Base-by-base conservation (phyloP, 2,113 vertebrate genomes). In the Lucifuga dentata region DNA sequence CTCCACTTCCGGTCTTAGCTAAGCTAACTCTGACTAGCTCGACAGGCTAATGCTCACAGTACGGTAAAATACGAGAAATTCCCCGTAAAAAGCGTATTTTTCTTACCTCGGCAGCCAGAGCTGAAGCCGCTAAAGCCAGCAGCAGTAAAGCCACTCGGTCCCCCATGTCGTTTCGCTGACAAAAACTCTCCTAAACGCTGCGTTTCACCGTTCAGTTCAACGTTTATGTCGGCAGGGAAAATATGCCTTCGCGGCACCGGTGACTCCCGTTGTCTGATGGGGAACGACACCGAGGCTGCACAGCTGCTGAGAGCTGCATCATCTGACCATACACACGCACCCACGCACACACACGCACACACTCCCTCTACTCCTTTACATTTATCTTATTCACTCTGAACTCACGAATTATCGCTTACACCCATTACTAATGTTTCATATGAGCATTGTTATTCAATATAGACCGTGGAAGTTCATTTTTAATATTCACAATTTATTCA, bases 71-170 rank as follows among this genome's bases (percentile, higher is more conserved):
- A n/a, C 21, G 19, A 23, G 21, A 60, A 15, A 55, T 67, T 68
- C 19, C 44, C 33, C 35, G 0, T 20, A 29, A 13, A 69, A 58
- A 2, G 11, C 2, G 0, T 2, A 0, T 46, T 64, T 48, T 60
- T 50, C 90, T 89, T 91, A 94, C 93, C 93, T 93, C 92, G 8
- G 70, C 66, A 5, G 90, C 80, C 62, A 86, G 74, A 59, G 84
- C 78, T 58, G 89, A 80, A 23, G 84, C 76, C 72, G 52, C 87
- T 8, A 72, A 38, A 38, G 84, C 80, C 66, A 94, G 68, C 64
- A 94, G 80, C 68, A 92, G 52, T 20, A 92, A 60, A 73, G 81
- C 77, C 15, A 85, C 80, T 68, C 80, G 80, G 44, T 87, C 86
- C 76, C 76, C 83, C 93, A 93, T 93, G 60, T 65, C 63, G 76